Evolutionary conservation across 2,797 vertebrate species (phyloP), one percentile per base, ranked within the genome.

Genomic region (Centropyge bicolor): DNA sequence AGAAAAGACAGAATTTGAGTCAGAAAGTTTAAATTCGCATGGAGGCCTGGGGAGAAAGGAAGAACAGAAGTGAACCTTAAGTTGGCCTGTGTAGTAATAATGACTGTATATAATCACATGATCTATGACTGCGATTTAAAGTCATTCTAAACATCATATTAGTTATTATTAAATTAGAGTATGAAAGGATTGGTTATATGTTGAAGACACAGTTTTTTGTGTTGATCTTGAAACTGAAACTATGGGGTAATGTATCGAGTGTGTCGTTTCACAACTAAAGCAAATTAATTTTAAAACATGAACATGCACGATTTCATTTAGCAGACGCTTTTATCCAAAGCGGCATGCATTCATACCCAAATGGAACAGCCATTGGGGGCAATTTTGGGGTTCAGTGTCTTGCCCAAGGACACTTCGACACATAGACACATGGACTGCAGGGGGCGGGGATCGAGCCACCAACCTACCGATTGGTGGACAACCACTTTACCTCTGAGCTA

Each of bases 21-120:
- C 16, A 73, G 27, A 72, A 51, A 38, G 51, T 71, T 82, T 64
- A 67, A 60, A 63, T 68, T 75, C 68, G 60, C 48, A 54, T 40
- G 14, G 56, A 85, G 70, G 55, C 48, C 11, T 49, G 3, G 12
- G 38, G 40, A 84, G 22, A 64, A 66, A 9, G 8, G 20, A 60
- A 56, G 35, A 60, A 40, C 13, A 31, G 24, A 75, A 24, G 3
- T 68, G 4, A 55, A 36, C 27, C 62, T 65, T 76, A 9, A 70
- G 20, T 61, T 16, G 8, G 9, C 19, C 38, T 41, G 14, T 52
- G 41, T 13, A 35, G n/a, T 76, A n/a, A 65, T 43, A 48, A 57
- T 24, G 5, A 4, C 14, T 69, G 57, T 22, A 65, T 56, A 31
- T 61, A 60, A 63, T 24, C 31, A 57, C 13, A 11, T 46, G 31